Evolutionary conservation across 2,113 vertebrate species (phyloP).

Genomic region (Pyxicephalus adspersus): DNA sequence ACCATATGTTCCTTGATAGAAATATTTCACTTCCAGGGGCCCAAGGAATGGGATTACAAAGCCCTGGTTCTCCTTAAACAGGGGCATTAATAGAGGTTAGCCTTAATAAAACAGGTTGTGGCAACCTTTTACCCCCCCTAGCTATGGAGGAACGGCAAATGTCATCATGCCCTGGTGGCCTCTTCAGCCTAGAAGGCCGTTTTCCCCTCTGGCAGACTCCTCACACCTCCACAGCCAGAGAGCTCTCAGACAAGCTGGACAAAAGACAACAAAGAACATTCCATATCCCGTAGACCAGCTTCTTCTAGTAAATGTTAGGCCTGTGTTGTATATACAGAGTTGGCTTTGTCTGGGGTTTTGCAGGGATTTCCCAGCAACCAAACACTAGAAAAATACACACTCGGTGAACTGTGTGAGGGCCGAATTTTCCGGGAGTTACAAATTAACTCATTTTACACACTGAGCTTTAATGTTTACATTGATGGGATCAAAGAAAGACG

Average conservation of each 20-base stretch:
- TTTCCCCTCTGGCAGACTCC: background rate
- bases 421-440: background rate
- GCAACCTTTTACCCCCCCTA: background rate
- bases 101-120: background rate
- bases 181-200: background rate
- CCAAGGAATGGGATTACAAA: too few relatives aligned
- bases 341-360: slow-evolving; percentile 54
- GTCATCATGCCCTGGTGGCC: background rate
- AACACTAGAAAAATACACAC: slow-evolving; percentile 13
- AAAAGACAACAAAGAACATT: slow-evolving; percentile 16
- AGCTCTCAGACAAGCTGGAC: background rate
- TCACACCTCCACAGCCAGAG: background rate
- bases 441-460: background rate
- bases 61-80: too few relatives aligned
- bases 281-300: background rate
- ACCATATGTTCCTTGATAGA: too few relatives aligned
- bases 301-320: slow-evolving; percentile 57
- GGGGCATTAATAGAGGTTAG: too few relatives aligned
- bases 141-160: background rate
- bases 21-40: too few relatives aligned
- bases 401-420: background rate
- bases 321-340: slow-evolving; percentile 45
- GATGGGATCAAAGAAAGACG: background rate
- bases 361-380: slow-evolving; percentile 54
- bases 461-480: background rate